Percentiles rank a stretch among this genome's conserved stretches.
These are phyloP conservation scores for Xyliphius kryptos DNA, from an alignment of 2,113 vertebrate species.

Conservation along the genomic window DNA sequence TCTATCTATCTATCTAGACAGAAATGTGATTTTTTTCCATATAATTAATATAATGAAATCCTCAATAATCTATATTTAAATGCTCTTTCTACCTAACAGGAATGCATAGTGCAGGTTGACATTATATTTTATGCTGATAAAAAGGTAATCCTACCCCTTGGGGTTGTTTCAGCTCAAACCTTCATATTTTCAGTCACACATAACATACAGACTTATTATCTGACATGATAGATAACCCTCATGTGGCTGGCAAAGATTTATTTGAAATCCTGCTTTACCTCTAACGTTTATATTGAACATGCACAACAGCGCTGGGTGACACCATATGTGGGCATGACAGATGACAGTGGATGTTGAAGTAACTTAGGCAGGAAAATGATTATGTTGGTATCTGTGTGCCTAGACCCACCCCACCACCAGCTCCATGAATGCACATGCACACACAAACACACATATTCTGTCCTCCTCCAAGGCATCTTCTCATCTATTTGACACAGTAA, in stretches of 20 bases:
- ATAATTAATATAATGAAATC: too few relatives aligned
- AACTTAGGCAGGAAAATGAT: slow-evolving; percentile 51
- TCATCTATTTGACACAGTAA: slow-evolving; percentile 77
- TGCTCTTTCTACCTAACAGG: too few relatives aligned
- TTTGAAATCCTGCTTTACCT: slow-evolving; percentile 55
- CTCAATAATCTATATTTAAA: too few relatives aligned
- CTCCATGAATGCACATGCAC: slow-evolving; percentile 31
- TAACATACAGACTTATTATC: slow-evolving; percentile 56
- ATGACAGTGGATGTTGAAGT: slow-evolving; percentile 59
- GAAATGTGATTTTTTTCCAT: too few relatives aligned
- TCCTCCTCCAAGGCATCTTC: slow-evolving; percentile 63
- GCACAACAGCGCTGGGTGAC: slow-evolving; percentile 65
- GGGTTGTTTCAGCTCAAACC: too few relatives aligned
- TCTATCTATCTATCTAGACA: too few relatives aligned
- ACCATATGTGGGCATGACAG: slow-evolving; percentile 68
- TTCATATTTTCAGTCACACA: too few relatives aligned
- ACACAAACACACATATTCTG: not conserved
- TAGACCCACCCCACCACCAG: slow-evolving; percentile 16
- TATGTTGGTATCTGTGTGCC: slow-evolving; percentile 64
- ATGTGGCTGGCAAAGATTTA: slow-evolving; percentile 47
- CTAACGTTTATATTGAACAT: slow-evolving; percentile 57
- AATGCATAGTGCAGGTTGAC: too few relatives aligned
- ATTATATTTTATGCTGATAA: too few relatives aligned
- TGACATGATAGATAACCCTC: slow-evolving; percentile 48
- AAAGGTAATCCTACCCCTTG: too few relatives aligned